phyloP scores from a whole-genome alignment of 2,797 vertebrate genomes.

The Antennarius maculatus region DNA sequence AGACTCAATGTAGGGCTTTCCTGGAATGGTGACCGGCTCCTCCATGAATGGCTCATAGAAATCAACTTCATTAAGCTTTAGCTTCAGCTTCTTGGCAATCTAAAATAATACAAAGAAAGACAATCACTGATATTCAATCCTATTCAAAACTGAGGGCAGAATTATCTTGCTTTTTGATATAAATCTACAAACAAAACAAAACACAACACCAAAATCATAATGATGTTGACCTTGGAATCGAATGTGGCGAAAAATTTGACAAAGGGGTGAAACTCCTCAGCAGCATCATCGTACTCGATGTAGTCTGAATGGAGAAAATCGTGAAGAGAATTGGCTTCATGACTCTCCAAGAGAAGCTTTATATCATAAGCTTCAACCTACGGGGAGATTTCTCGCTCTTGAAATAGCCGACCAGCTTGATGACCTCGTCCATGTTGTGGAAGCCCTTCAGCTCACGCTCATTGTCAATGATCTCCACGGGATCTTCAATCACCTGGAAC shows the following conservation, averaged over 20 bases:
- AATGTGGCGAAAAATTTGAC: slow-evolving; percentile 93
- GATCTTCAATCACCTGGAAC: slow-evolving; percentile 91
- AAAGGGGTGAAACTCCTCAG: slow-evolving; percentile 92
- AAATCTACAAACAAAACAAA: no score
- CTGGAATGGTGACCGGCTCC: slow-evolving; percentile 85
- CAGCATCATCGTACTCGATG: slow-evolving; percentile 88
- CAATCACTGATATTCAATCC: neutral
- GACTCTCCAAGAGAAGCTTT: neutral
- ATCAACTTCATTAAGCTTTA: slow-evolving; percentile 90
- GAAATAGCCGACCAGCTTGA: slow-evolving; percentile 91
- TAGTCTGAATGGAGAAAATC: slow-evolving; percentile 77
- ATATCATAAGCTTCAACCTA: slow-evolving; percentile 65
- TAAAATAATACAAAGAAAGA: slow-evolving; percentile 45
- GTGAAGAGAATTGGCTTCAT: neutral
- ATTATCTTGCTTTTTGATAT: no score
- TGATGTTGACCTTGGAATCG: slow-evolving; percentile 83
- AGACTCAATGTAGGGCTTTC: slow-evolving; percentile 88
- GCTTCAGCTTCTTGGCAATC: slow-evolving; percentile 89
- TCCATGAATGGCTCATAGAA: slow-evolving; percentile 94
- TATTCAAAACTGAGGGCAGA: neutral
- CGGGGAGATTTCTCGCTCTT: slow-evolving; percentile 87
- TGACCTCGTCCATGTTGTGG: slow-evolving; percentile 88
- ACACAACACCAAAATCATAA: neutral
- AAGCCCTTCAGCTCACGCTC: slow-evolving; percentile 90
- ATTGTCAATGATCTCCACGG: slow-evolving; percentile 90